Evolutionary conservation across 2,113 vertebrate species (phyloP).

Genomic region (Propithecus coquereli): DNA sequence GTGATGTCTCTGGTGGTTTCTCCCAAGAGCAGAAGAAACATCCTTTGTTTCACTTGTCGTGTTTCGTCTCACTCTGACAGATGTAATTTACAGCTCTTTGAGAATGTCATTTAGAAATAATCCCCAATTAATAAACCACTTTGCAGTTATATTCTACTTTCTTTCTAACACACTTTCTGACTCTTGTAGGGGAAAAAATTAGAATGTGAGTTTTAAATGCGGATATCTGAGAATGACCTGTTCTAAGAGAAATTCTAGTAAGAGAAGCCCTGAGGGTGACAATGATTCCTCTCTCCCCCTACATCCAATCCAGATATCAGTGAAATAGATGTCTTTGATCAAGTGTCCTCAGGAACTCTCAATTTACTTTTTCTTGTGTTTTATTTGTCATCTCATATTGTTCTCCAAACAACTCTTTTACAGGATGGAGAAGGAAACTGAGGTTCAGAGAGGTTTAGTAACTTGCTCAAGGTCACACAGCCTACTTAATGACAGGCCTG

Average conservation of each 20-base stretch:
- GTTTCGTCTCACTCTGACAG: background rate
- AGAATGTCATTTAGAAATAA: conserved; percentile 4
- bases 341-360: background rate
- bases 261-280: background rate
- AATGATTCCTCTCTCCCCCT: background rate
- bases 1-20: background rate
- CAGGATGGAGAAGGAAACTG: background rate
- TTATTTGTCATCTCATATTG: background rate
- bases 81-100: background rate
- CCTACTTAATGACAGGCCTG: background rate
- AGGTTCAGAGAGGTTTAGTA: background rate
- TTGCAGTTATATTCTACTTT: background rate
- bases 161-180: background rate
- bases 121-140: background rate
- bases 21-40: background rate
- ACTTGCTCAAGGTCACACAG: background rate
- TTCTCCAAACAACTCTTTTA: background rate
- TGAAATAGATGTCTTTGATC: background rate
- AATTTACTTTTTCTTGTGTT: background rate
- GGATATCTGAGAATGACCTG: background rate
- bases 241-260: background rate
- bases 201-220: background rate
- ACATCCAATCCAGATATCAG: background rate
- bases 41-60: background rate
- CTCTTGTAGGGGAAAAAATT: background rate